A percentile compares a stretch with the other conserved stretches of the same genome.
Conservation (phyloP, 2,888 invertebrate species). For the Tenthredo amoena region DNA sequence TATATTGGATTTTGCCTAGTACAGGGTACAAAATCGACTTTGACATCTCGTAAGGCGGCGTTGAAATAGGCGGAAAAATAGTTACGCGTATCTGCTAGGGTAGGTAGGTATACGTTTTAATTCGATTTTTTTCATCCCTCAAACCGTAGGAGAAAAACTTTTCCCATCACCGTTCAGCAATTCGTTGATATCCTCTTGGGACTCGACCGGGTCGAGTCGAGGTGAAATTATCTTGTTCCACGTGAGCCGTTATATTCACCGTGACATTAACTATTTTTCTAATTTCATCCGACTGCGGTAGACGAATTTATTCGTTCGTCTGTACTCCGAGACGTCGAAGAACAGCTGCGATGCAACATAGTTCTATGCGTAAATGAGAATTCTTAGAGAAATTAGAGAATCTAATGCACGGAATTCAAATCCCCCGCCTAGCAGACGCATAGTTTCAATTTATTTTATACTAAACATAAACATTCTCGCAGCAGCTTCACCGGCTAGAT, state of each 20-base stretch:
- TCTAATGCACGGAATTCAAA: not conserved
- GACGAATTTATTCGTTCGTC: not conserved
- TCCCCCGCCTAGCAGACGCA: not conserved
- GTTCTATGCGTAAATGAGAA: not conserved
- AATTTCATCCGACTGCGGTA: not conserved
- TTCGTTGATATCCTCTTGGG: slow-evolving; percentile 41
- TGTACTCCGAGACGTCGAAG: not conserved
- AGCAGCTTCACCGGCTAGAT: not conserved
- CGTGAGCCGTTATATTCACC: slow-evolving; percentile 15
- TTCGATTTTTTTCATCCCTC: not conserved
- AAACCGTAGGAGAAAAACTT: slow-evolving; percentile 44
- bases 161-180: slow-evolving; percentile 52
- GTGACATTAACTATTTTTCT: slow-evolving; percentile 22
- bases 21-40: not conserved
- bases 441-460: not conserved
- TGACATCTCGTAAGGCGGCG: not conserved
- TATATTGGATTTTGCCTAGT: not conserved
- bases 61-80: not conserved
- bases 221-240: slow-evolving; percentile 7
- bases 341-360: not conserved
- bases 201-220: not conserved
- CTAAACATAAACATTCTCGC: slow-evolving; percentile 25
- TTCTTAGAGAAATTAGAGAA: not conserved
- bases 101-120: not conserved
- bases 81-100: not conserved